A percentile compares a stretch with the other conserved stretches of the same genome.
Evolutionary conservation across 1,140 invertebrate genomes (phyloP).

Genomic region (Drosophila subobscura): DNA sequence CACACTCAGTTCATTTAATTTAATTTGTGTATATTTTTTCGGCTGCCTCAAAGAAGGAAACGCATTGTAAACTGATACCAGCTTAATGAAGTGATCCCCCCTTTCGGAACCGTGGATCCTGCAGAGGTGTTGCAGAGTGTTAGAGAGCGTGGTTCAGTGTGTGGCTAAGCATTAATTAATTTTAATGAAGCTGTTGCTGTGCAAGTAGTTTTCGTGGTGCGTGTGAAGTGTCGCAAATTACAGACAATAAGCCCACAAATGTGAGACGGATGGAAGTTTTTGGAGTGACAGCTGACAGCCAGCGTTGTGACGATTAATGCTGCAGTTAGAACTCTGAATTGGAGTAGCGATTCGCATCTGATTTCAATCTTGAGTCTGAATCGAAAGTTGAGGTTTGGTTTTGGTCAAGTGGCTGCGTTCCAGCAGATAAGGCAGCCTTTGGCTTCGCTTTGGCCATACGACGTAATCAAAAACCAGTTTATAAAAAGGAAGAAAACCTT

Average conservation of each 20-base stretch:
- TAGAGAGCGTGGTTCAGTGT: conserved; percentile 25
- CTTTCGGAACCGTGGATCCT: conserved; percentile 32
- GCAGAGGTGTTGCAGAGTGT: conserved; percentile 25
- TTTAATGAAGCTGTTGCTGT: conserved; percentile 74
- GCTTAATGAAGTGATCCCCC: conserved; percentile 64
- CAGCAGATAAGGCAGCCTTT: conserved; percentile 74
- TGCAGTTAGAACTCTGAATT: conserved; percentile 27
- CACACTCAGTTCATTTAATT: conserved; percentile 81
- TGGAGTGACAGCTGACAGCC: conserved; percentile 68
- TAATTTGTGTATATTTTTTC: conserved; percentile 77
- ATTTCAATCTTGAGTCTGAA: conserved; percentile 13
- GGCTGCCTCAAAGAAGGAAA: conserved; percentile 37
- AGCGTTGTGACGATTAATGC: conserved; percentile 66
- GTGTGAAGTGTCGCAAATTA: conserved; percentile 71
- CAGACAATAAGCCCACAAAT: conserved; percentile 28
- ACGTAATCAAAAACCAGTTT: conserved; percentile 75
- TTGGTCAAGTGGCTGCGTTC: conserved; percentile 63
- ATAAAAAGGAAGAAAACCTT: conserved; percentile 38
- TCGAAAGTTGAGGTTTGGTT: conserved; percentile 9
- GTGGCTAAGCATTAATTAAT: conserved; percentile 77
- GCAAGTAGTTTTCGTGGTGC: conserved; percentile 19
- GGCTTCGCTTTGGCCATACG: conserved; percentile 43
- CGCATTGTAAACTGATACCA: conserved; percentile 58
- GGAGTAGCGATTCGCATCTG: conserved; percentile 31
- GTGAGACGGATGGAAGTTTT: conserved; percentile 26